Evolutionary conservation across 2,797 vertebrate genomes (phyloP), one percentile per base, ranked within the genome.

Genomic region (Hyperoplus immaculatus): DNA sequence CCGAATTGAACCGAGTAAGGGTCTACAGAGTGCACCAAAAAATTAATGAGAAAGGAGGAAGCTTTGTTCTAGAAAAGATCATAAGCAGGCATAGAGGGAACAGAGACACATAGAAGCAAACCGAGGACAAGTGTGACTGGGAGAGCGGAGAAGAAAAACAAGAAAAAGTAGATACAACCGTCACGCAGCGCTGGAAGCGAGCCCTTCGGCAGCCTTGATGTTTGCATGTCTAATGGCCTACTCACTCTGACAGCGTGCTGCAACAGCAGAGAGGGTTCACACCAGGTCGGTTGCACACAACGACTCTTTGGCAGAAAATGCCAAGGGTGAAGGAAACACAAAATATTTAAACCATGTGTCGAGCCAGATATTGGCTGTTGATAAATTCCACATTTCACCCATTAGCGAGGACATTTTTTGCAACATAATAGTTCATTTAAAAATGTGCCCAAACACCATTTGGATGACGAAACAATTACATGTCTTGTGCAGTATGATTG

Each of bases 211-310:
- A 64, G 64, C 79, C 65, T 84, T 78, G 79, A 85, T 77, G 70
- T 38, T 71, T 63, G 79, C 78, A 83, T 80, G 83, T 81, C 78
- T 80, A 67, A 87, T 83, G 72, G 65, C 72, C 59, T 61, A 75
- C 82, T 82, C 71, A 5, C 72, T 67, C 75, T 80, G 84, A 82
- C 80, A 84, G 81, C 75, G 59, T 43, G 75, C 36, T 79, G 56
- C 73, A 68, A n/a, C 15, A 29, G 41, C 12, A 55, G 46, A 55
- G 46, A 75, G 58, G 77, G 86, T 88, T 91, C 84, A 89, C 42
- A 61, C 55, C 75, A 71, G 89, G 85, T 88, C 86, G 73, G 56
- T 14, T 13, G 0, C 66, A 46, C 56, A 63, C 72, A 72, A 60
- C 3, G 46, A 77, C 51, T 65, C 67, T 66, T 69, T 50, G 61